Base-by-base conservation (phyloP, 2,113 vertebrate genomes). In the Tetrao urogallus region DNA sequence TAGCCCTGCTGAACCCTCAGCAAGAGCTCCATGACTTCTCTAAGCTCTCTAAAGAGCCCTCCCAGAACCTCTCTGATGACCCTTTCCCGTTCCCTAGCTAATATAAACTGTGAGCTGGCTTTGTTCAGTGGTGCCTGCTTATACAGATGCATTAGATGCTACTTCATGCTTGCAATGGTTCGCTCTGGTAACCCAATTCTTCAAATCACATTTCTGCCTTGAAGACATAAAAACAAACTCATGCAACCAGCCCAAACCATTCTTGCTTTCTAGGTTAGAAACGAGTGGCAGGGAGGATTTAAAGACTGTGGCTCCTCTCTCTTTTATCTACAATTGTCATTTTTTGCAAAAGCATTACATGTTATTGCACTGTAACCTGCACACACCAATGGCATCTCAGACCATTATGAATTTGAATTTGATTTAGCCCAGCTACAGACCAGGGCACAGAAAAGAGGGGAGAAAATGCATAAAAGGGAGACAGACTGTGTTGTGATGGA, bases 391-490 rank as follows among this genome's bases (percentile, higher is more conserved):
- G 4, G 21, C 63, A 56, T 89, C 67, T 24, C 38, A 42, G 48
- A 38, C 10, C 27, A 28, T 82, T 88, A 74, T 45, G 36, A 79
- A 58, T 82, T 32, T 61, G 32, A 7, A n/a, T 88, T 83, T 76
- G 71, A 25, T 85, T 91, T 92, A 83, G 18, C 54, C 50, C 14
- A 60, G 34, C 2, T 2, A 48, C 28, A 73, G 67, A 73, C 16
- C 27, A 28, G 40, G 34, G 21, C 1, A 1, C 60, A 50, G 28
- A 25, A 58, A 77, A 92, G n/a, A 56, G 48, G 24, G 36, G 45
- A 82, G 54, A 30, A 0, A 0, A 8, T 3, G 11, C 15, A 25
- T 47, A 42, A 71, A 82, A 80, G 21, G 34, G 40, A 75, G 11
- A 21, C 45, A 72, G 11, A 24, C 25, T 67, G 2, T 42, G 36